Base-by-base conservation (phyloP, 30 jellyfish, hydroid and myxozoan genomes). In the Pelagia noctiluca region DNA sequence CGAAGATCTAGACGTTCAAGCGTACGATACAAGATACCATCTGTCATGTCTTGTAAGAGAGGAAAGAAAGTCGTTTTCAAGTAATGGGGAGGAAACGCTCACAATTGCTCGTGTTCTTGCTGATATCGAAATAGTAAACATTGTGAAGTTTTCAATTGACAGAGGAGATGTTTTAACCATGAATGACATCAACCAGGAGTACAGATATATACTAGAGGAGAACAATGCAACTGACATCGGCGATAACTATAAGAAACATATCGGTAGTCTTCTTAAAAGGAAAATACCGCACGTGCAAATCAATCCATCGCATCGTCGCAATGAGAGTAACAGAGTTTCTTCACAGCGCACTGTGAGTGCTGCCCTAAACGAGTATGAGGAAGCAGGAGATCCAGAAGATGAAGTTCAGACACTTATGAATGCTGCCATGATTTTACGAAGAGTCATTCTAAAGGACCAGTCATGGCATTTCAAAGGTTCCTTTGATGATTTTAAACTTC, bases 1-100 rank as follows among this genome's bases (percentile, higher is more conserved):
- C 68, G 26, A 52, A 52, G 76, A 63, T 26, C 29, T 63, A 63
- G 76, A 63, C 48, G 23, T 63, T 0, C 76, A 63, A 63, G 76
- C 76, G 48, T 63, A 63, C 48, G 76, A 63, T 63, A 63, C 76
- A 63, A 57, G 76, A 63, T 63, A 63, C 76, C 48, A 63, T 63
- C 24, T 63, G 48, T 63, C 76, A 26, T 63, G 76, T 63, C 76
- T 63, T 63, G 7, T 63, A 63, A 63, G 76, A 48, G 76, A 63
- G 16, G 76, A 63, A 63, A 63, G 76, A 32, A 25, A 63, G 48
- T 63, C 76, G 29, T 63, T 63, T 63, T 42, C 76, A 63, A 63
- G 48, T 63, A 48, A 63, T 63, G 48, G 76, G 0, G 24, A 63
- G 76, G 76, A 63, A 63, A 21, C 76, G 50, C 47, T 63, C 49